Base-by-base conservation (phyloP, 2,888 invertebrate species). In the Xanthorhoe designata region DNA sequence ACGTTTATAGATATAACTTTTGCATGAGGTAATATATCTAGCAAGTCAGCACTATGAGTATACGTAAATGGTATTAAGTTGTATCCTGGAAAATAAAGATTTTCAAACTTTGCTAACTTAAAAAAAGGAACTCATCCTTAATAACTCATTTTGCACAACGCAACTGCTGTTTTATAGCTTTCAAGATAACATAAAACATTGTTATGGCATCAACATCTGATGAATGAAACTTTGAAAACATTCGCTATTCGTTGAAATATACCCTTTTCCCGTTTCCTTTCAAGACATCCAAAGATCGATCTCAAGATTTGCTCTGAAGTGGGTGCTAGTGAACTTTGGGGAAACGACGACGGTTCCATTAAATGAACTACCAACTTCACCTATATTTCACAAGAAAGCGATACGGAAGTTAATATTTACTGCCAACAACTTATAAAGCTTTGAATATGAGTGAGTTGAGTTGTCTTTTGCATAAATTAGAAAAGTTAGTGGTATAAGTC, bases 321-420 rank as follows among this genome's bases (percentile, higher is more conserved):
- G 77, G 75, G 78, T 78, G 78, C 78, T 80, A 78, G 81, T 74
- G 68, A 76, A 83, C 76, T 80, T 76, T 62, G 66, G 54, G 72
- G 71, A 67, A 78, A 82, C 80, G 84, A 75, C 81, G 85, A 85
- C 80, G 79, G 80, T 69, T 79, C 82, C 83, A 85, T 85, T 86
- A 85, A 87, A 86, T 84, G 82, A 86, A 85, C 83, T 84, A 83
- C 77, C 52, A 88, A 89, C 85, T 89, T 88, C 71, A 75, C 78
- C 83, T 78, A 88, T 88, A 88, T 88, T 87, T 89, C 82, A 86
- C 79, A 75, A 78, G 85, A 74, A 83, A 78, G 73, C 83, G 78
- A 88, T 84, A 85, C 85, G 71, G 72, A 78, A 83, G 78, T 83
- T 86, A 78, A 80, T 85, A 85, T 87, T 84, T 85, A 87, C 78